Evolutionary conservation across 2,113 vertebrate species (phyloP).

Genomic region (Lucifuga dentata): DNA sequence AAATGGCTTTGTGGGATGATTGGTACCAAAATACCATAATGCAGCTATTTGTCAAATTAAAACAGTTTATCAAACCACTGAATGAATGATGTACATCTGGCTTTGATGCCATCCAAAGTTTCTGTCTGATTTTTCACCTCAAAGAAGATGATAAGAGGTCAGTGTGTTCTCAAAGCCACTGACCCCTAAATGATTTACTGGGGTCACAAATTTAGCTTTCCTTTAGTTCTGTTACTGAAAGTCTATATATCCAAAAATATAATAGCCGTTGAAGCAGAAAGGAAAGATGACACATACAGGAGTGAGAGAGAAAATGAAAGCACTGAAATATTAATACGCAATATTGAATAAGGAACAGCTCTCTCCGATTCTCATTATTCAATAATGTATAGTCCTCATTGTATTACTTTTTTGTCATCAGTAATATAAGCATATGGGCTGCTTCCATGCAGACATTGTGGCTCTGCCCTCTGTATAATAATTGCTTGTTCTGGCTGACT

Average conservation of each 20-base stretch:
- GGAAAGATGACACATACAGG: neutral
- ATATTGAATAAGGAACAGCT: conserved; percentile 53
- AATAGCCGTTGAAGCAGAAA: conserved; percentile 6
- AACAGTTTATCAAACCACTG: neutral
- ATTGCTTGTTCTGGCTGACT: conserved; percentile 77
- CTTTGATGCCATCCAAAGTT: neutral
- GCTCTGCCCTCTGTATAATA: conserved; percentile 73
- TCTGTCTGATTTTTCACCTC: neutral
- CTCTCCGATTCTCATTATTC: conserved; percentile 65
- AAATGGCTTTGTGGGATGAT: conserved; percentile 21
- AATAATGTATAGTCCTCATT: conserved; percentile 70
- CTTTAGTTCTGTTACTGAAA: neutral
- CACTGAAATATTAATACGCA: conserved; percentile 63
- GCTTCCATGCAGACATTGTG: conserved; percentile 52
- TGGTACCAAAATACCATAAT: conserved; percentile 40
- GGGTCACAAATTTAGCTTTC: conserved; percentile 10
- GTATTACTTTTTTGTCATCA: conserved; percentile 58
- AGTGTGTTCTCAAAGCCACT: neutral
- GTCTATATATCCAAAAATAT: conserved; percentile 4
- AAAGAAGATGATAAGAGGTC: neutral
- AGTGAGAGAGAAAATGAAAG: conserved; percentile 18
- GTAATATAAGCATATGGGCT: conserved; percentile 56
- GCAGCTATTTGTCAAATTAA: conserved; percentile 12
- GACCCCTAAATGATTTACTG: neutral
- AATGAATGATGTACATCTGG: conserved; percentile 11